Base-by-base conservation (phyloP, 1,140 invertebrate species). In the Mercenaria mercenaria region DNA sequence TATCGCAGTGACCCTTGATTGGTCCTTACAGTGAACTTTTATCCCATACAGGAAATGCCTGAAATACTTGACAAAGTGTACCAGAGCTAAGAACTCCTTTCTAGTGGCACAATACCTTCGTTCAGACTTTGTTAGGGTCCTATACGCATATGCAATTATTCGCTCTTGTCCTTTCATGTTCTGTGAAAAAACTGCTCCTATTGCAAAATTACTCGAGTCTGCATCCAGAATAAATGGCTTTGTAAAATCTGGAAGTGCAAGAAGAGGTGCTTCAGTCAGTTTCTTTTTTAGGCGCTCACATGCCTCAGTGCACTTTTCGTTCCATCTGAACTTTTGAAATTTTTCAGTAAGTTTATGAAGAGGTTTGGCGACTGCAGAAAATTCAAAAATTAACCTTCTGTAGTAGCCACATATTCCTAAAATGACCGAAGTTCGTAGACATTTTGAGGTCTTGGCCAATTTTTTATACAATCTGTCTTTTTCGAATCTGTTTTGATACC, bases 151-250 rank as follows among this genome's bases (percentile, higher is more conserved):
- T 11, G 80, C 81, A n/a, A 85, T 37, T 0, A 90, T 67, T 26
- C 39, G 34, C n/a, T 85, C 81, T 56, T 90, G 6, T 11, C 93
- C 91, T 52, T 94, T 89, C 11, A 92, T 43, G 10, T 92, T 89
- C 90, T 96, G 95, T 26, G 93, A 92, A 23, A 96, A 52, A 11
- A 95, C 93, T 32, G 94, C 95, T 18, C 94, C 94, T 52, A 96
- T 90, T 20, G 94, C 94, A 91, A 93, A 90, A n/a, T 95, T 92
- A 50, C 94, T 95, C 29, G 95, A 95, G 91, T 96, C 96, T 0
- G 94, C 95, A 61, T 95, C 94, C 0, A 96, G 88, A 3, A 94
- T 94, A 47, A 95, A 95, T 0, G 90, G 92, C 90, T 94, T 74
- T 8, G 39, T 64, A 76, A 94, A 93, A 89, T 95, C 90, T 47